Conservation (phyloP, 2,888 invertebrate genomes). For the Rapana venosa region DNA sequence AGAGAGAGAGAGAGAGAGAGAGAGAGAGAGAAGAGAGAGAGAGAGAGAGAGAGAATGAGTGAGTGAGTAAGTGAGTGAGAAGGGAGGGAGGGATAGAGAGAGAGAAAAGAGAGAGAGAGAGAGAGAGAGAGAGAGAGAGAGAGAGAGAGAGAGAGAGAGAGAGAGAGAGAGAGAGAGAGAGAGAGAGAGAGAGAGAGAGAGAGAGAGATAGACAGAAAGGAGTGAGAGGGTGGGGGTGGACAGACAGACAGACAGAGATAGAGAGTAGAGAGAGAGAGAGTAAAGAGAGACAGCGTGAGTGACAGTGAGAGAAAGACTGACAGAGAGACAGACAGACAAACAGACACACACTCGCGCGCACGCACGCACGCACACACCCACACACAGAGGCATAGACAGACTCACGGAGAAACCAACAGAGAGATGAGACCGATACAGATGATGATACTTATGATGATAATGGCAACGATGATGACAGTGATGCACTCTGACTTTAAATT, state of each 20-base stretch:
- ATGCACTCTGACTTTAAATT: too few relatives aligned
- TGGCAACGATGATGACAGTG: too few relatives aligned
- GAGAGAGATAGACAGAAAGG: neutral
- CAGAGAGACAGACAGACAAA: too few relatives aligned
- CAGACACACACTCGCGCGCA: neutral
- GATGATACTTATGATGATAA: too few relatives aligned
- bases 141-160: too few relatives aligned
- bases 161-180: too few relatives aligned
- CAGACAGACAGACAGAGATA: neutral
- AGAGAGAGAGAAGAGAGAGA: neutral
- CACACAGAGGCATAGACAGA: neutral
- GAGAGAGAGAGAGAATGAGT: too few relatives aligned
- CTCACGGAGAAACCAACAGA: too few relatives aligned
- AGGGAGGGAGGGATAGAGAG: neutral
- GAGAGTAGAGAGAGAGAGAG: neutral
- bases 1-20: neutral
- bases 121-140: too few relatives aligned
- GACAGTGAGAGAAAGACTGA: fast-evolving
- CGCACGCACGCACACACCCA: neutral
- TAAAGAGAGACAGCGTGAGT: neutral
- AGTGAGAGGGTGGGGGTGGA: neutral
- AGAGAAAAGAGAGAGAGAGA: neutral
- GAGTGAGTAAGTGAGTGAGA: too few relatives aligned
- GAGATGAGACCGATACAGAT: too few relatives aligned
- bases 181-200: neutral